phyloP scores from a whole-genome alignment of 2,797 vertebrate genomes.

The Eulemur albifrons region DNA sequence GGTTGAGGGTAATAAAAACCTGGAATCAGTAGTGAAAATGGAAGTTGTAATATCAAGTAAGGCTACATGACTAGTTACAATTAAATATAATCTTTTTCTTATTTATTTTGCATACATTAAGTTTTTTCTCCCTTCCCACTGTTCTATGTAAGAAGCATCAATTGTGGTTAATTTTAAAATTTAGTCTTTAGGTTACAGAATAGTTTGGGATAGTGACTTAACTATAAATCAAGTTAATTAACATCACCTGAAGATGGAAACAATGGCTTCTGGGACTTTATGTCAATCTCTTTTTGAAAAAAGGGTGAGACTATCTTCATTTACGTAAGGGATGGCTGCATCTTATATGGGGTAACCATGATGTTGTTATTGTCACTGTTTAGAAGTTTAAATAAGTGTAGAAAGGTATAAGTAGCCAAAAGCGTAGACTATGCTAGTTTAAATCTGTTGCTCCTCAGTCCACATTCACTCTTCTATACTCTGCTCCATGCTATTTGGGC shows the following conservation, averaged over 20 bases:
- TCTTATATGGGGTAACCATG: background rate
- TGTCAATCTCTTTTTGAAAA: background rate
- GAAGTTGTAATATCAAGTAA: background rate
- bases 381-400: background rate
- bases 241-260: background rate
- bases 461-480: background rate
- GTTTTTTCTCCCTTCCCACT: background rate
- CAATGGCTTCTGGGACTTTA: background rate
- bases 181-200: background rate
- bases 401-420: background rate
- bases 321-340: background rate
- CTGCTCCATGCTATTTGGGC: background rate
- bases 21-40: background rate
- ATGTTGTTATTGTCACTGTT: background rate
- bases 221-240: background rate
- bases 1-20: background rate
- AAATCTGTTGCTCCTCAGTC: background rate
- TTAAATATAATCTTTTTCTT: background rate
- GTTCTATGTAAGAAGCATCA: background rate
- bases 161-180: conserved; percentile 9
- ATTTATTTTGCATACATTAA: background rate
- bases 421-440: background rate
- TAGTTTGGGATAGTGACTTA: background rate
- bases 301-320: background rate
- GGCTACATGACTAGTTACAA: background rate